These are phyloP conservation scores for Trichechus manatus DNA, from an alignment of 2,113 vertebrate genomes.

Conservation along the genomic window DNA sequence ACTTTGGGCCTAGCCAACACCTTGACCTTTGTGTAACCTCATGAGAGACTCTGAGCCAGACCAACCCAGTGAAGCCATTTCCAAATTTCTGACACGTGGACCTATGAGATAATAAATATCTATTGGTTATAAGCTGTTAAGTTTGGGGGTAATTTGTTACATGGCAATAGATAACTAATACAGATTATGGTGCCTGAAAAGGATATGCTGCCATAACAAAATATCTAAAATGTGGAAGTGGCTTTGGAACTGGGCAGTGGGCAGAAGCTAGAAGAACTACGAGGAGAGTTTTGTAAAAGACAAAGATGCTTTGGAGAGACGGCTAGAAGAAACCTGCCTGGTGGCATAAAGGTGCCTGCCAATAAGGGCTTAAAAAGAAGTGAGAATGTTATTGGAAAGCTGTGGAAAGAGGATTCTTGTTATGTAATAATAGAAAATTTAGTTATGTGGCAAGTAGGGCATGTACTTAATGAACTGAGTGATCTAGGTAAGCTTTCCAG, in stretches of 20 bases:
- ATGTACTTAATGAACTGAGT: not conserved
- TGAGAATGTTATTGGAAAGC: not conserved
- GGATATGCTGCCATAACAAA: not conserved
- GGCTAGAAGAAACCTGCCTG: not conserved
- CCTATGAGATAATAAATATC: not conserved
- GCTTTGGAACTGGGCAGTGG: rapidly evolving
- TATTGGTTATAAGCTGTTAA: not conserved
- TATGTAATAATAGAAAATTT: not conserved
- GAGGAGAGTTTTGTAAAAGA: not conserved
- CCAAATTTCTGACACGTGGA: not conserved
- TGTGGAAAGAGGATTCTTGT: not conserved
- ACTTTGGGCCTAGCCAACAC: not conserved
- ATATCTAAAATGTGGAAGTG: not conserved
- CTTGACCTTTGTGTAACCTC: not conserved
- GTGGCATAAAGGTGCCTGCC: not conserved
- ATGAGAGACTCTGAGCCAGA: not conserved
- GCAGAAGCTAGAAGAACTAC: not conserved
- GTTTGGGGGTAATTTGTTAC: not conserved
- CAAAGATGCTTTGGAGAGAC: not conserved
- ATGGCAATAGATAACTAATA: not conserved
- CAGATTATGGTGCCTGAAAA: not conserved
- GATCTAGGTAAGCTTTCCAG: not conserved
- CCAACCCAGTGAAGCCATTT: not conserved
- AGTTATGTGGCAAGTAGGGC: not conserved
- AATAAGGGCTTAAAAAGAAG: not conserved